phyloP scores from a whole-genome alignment of 2,888 invertebrate species.

The Melipona bicolor region DNA sequence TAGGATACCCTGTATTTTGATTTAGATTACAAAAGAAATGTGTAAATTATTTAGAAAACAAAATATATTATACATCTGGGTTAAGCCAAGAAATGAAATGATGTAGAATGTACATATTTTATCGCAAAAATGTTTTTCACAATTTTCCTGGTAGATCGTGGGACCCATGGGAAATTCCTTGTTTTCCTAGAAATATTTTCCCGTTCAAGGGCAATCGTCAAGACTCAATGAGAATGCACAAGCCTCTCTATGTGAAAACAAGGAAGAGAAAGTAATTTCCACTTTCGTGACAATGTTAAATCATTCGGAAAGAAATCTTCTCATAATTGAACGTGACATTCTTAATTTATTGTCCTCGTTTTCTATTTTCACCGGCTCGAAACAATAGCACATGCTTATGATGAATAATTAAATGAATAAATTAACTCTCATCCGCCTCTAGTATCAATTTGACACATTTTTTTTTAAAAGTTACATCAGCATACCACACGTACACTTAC shows the following conservation, averaged over 20 bases:
- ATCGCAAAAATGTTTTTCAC: background rate
- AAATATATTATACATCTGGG: background rate
- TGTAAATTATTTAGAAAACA: background rate
- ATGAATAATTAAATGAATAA: no score
- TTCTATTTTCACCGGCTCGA: background rate
- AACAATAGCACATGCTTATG: background rate
- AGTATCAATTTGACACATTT: no score
- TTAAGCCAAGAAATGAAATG: background rate
- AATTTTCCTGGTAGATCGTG: background rate
- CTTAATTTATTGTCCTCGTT: background rate
- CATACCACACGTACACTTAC: no score
- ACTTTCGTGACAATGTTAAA: constrained; percentile 11
- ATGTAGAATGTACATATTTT: no score
- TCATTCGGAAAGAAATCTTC: background rate
- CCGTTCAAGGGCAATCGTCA: constrained; percentile 43
- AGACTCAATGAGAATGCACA: background rate
- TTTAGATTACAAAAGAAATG: background rate
- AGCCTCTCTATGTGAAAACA: background rate
- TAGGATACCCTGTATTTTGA: background rate
- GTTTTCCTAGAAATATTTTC: constrained; percentile 26
- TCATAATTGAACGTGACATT: background rate
- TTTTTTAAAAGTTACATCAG: no score
- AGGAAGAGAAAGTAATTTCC: constrained; percentile 23
- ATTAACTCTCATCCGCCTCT: no score
- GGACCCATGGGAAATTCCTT: constrained; percentile 24